Base-by-base conservation (phyloP, 2,888 invertebrate genomes). In the Archaeoteleia sp. region DNA sequence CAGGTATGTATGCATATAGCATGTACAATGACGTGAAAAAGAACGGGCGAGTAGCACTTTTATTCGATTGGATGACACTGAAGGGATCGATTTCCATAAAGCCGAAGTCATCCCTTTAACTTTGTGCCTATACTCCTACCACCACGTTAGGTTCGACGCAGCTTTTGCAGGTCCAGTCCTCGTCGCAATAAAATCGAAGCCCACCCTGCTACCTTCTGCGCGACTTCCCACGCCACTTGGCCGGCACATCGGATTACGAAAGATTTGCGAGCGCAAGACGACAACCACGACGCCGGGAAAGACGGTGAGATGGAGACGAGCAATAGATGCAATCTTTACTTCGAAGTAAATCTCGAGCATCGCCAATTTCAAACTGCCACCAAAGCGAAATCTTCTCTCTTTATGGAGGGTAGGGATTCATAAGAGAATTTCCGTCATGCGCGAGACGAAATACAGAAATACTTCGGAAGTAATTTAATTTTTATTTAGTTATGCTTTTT, bases 181-280 rank as follows among this genome's bases (percentile, higher is more conserved):
- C 12, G 29, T 58, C 29, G 67, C 67, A 67, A 73, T 74, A 73
- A 74, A 73, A 69, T 71, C 67, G 67, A 54, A 65, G 65, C 60
- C 51, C 65, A 54, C 61, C 42, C 58, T 71, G 46, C 57, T 68
- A 51, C 51, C 46, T 53, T 65, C 45, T 35, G 58, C 57, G 48
- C 40, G 65, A 67, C 60, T 68, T 70, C 68, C 29, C 55, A 45
- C 62, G 51, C 48, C 65, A 65, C 66, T 70, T 66, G 57, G 60
- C 68, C 63, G 37, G 68, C 62, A 71, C 69, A 67, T 69, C 55
- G 72, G 74, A 74, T 76, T 74, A 73, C 71, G 54, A 35, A 67
- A 71, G 74, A 74, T 76, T 74, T 74, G 66, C 69, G 70, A 67
- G 61, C 53, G 65, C 61, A 66, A 69, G 54, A 43, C 45, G 67